Evolutionary conservation across 2,888 invertebrate species (phyloP), one percentile per base, ranked within the genome.

Genomic region (Cenopis cana): DNA sequence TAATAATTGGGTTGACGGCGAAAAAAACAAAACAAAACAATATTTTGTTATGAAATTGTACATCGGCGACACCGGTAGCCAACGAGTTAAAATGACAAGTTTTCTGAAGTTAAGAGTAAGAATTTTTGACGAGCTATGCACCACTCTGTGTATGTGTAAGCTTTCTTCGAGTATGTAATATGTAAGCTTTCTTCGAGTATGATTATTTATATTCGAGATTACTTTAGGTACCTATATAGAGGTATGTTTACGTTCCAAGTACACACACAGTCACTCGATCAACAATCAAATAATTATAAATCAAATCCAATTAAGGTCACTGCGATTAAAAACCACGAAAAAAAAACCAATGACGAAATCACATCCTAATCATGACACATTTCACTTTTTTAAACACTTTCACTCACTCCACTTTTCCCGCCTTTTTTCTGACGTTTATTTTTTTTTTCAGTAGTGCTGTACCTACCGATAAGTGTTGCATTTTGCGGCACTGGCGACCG

Each of bases 391-490:
- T 46, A 56, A 72, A 46, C 78, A 78, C 77, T 77, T 74, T 75
- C 75, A 75, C 73, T 71, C 75, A 76, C 73, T 72, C 71, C 76
- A 78, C 74, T 67, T 56, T 61, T 61, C 49, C 49, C 61, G 61
- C 57, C 33, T 33, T 62, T 24, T 69, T 62, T 41, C 24, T 46
- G 49, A 46, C 46, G 46, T 46, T 72, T 81, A 77, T 82, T n/a
- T n/a, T 67, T 76, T 78, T 79, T 75, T 72, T 75, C 65, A 67
- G 55, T 76, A 77, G 71, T 75, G 75, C 60, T 78, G 76, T 89
- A 93, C 93, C 91, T 90, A 93, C 93, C 93, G 90, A 89, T 88
- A 89, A 84, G 82, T 87, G 90, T 88, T 89, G 90, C 93, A 93
- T 93, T 85, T 85, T 92, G 89, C 79, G 79, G 83, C 79, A 82